Base-by-base conservation (phyloP, 1,140 invertebrate genomes). In the Stenopsyche tienmushanensis region DNA sequence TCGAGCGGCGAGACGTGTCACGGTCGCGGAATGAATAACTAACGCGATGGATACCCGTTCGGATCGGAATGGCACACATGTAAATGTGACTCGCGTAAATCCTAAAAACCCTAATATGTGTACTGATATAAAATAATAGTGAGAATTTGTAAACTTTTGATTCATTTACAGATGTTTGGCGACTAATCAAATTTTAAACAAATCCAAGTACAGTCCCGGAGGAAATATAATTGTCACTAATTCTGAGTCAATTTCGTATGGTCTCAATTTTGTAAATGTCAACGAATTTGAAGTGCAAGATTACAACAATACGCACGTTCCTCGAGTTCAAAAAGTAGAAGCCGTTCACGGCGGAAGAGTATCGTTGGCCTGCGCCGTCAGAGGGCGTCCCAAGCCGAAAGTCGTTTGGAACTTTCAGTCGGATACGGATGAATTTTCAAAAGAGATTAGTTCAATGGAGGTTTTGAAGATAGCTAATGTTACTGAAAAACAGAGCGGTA, bases 111-210 rank as follows among this genome's bases (percentile, higher is more conserved):
- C n/a, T n/a, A n/a, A n/a, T n/a, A n/a, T n/a, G n/a, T n/a, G n/a
- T n/a, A n/a, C n/a, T n/a, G n/a, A n/a, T n/a, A n/a, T n/a, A n/a
- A n/a, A 54, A 5, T 15, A 54, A 24, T 54, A 24, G 7, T 54
- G 18, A 13, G 10, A 15, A 23, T 15, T 24, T 54, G 7, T 15
- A 21, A 67, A 9, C 8, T 54, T 59, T 44, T 64, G 10, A 47
- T 23, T 39, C 34, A 26, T 24, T 59, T 50, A 21, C 72, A 79
- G 78, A 63, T 80, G 79, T 57, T 73, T 72, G 66, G 78, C 76
- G 44, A 74, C 67, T 1, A 80, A 80, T 50, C 26, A 59, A 3
- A 42, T 72, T 5, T 64, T 74, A 7, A 78, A 78, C 65, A 74
- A 73, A 57, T 66, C 58, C 18, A 52, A 26, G 13, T 26, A 65